These are phyloP conservation scores for Osmerus mordax DNA, from an alignment of 2,113 vertebrate species.

Conservation along the genomic window DNA sequence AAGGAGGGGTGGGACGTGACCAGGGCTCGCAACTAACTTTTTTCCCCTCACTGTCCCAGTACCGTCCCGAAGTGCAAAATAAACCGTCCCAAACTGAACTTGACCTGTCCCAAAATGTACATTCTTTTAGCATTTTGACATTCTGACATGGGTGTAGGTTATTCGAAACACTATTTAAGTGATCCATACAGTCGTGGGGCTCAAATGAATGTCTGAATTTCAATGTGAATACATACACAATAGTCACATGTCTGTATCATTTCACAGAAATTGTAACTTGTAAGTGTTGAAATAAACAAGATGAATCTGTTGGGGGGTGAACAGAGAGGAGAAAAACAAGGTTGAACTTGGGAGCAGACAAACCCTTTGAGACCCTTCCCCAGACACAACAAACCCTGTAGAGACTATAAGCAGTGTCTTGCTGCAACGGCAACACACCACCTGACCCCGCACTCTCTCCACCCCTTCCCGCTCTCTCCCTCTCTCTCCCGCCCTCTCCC, in stretches of 20 bases:
- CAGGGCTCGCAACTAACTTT: not conserved
- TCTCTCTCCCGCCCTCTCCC: not conserved
- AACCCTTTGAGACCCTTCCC: not conserved
- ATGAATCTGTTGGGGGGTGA: not conserved
- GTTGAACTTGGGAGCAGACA: not conserved
- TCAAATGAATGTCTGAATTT: too few relatives aligned
- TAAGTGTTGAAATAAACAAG: not conserved
- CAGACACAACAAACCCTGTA: not conserved
- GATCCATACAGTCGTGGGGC: too few relatives aligned
- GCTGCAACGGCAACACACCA: not conserved
- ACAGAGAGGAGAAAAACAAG: not conserved
- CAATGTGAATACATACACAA: too few relatives aligned
- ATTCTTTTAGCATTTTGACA: too few relatives aligned
- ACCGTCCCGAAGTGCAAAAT: not conserved
- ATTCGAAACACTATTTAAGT: too few relatives aligned
- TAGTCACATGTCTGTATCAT: too few relatives aligned
- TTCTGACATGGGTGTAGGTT: too few relatives aligned
- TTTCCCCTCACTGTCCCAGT: not conserved
- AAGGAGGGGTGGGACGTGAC: not conserved
- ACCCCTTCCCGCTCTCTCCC: not conserved
- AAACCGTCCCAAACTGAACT: too few relatives aligned
- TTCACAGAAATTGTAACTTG: not conserved
- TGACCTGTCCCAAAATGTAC: too few relatives aligned
- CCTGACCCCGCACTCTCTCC: not conserved
- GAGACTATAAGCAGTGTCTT: not conserved